Conservation (phyloP, 35 echinoderm and acorn worm genomes). For the Ptychodera flava region DNA sequence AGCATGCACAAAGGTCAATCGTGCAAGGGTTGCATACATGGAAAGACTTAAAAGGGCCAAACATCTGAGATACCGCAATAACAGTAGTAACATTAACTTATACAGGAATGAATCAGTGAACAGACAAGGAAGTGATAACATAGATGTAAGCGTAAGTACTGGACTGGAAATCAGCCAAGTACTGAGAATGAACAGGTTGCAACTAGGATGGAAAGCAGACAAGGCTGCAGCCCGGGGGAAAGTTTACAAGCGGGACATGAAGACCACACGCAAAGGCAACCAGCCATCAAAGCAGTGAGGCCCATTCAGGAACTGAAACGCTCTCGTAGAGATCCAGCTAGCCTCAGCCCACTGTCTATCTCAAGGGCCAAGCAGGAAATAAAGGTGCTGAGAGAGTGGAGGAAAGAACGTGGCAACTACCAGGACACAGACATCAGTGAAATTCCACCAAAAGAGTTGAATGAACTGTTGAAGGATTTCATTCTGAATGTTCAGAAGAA, state of each 20-base stretch:
- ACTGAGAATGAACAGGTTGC: too few species aligned
- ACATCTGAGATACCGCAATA: too few species aligned
- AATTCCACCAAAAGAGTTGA: background rate
- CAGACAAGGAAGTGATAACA: too few species aligned
- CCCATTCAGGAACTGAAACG: background rate
- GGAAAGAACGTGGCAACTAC: background rate
- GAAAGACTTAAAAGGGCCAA: too few species aligned
- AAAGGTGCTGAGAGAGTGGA: background rate
- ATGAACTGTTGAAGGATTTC: background rate
- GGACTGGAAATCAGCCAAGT: too few species aligned
- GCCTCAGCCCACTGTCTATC: background rate
- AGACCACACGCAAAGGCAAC: background rate
- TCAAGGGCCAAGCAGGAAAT: background rate
- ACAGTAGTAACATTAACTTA: too few species aligned
- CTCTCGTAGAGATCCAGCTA: background rate
- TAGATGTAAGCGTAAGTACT: too few species aligned
- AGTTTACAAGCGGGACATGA: background rate
- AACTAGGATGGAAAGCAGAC: background rate
- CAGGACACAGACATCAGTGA: background rate
- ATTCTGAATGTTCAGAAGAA: background rate
- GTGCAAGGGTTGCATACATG: too few species aligned
- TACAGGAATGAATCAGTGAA: too few species aligned
- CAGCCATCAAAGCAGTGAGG: background rate
- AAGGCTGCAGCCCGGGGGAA: background rate
- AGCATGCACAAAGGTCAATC: too few species aligned